Evolutionary conservation across 2,113 vertebrate genomes (phyloP), one percentile per base, ranked within the genome.

Genomic region (Balaeniceps rex): DNA sequence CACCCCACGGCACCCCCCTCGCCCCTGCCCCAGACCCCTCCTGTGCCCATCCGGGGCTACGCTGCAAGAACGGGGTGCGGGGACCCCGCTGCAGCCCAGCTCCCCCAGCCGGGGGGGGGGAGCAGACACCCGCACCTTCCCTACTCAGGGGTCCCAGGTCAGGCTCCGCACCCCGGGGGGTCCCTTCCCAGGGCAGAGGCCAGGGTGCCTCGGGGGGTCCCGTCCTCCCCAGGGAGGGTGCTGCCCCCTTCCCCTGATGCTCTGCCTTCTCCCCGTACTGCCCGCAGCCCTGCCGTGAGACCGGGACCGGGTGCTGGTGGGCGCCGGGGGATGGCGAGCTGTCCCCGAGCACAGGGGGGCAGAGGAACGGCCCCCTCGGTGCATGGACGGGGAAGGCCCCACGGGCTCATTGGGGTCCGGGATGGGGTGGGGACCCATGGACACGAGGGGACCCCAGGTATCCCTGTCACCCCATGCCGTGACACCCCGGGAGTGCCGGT

Each of bases 191-290:
- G 33, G 52, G 17, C 7, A 6, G 34, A 28, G 40, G 58, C 6
- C 5, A 23, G 64, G 23, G 34, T 7, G 83, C 34, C 14, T 7
- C 4, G 14, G 7, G 79, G 11, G 40, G 16, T 18, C 60, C 52
- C 5, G 7, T n/a, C 22, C 68, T 5, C 25, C 36, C 42, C 1
- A 2, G 34, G 3, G 2, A 2, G 29, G n/a, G 2, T 22, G 9
- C 9, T 55, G 63, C 46, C 44, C 76, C 82, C 64, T 40, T 16
- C 29, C 61, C 36, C 42, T 9, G 40, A 22, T n/a, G 3, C 52
- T 31, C 36, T 13, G 54, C 6, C 11, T 23, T 21, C 66, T 19
- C 82, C 40, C 77, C 13, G 1, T 22, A 12, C 25, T 3, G 9
- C 52, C 46, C 46, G 1, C 11, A 11, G 49, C 69, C n/a, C 16